Conservation (phyloP, 2,888 invertebrate genomes). For the Rhabditoides inermis region DNA sequence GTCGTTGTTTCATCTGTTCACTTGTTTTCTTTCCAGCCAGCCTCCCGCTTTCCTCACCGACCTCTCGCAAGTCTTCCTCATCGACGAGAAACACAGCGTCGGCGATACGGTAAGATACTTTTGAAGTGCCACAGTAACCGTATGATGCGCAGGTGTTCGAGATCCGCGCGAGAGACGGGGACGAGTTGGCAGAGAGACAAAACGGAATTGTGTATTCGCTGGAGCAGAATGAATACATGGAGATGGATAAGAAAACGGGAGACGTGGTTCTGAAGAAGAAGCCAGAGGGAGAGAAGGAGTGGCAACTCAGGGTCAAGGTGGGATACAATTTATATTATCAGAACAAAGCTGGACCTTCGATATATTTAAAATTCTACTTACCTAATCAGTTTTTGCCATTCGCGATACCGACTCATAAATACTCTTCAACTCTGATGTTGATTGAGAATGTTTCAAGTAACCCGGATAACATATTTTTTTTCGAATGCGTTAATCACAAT, state of each 20-base stretch:
- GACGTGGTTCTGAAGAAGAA: constrained; percentile 8
- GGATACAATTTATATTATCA: no score
- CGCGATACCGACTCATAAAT: no score
- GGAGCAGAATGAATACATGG: constrained; percentile 12
- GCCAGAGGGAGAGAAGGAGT: no score
- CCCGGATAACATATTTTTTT: no score
- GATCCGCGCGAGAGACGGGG: constrained; percentile 17
- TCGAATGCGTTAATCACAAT: no score
- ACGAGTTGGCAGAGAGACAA: background rate
- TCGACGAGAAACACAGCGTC: constrained; percentile 1
- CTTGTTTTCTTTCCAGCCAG: constrained; percentile 18
- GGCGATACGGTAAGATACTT: constrained; percentile 9
- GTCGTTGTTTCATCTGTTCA: background rate
- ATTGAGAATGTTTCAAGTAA: no score
- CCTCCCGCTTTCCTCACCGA: constrained; percentile 20
- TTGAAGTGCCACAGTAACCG: background rate
- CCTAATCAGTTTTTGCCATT: no score
- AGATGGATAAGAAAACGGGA: constrained; percentile 15
- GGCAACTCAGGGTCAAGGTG: no score
- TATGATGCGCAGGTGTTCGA: constrained; percentile 1
- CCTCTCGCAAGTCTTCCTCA: constrained; percentile 6
- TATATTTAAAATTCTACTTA: no score
- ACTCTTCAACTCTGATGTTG: no score
- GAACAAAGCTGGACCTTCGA: no score
- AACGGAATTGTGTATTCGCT: constrained; percentile 1